Base-by-base conservation (phyloP, 2,888 invertebrate genomes). In the Lepidochrysops patricia region DNA sequence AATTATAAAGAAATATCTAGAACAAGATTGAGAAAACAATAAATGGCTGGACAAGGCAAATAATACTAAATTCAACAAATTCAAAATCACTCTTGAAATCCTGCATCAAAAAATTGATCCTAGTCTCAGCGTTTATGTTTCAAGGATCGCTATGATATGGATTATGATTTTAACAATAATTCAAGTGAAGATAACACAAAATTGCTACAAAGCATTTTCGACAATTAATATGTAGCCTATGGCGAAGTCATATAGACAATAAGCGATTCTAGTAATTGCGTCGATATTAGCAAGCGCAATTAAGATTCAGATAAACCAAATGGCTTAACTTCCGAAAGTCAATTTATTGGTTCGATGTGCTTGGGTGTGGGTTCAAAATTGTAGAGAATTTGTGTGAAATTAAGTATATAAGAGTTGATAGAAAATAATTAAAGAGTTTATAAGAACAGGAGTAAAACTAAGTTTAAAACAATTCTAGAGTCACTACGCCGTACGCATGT, bases 231-330 rank as follows among this genome's bases (percentile, higher is more conserved):
- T 71, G 65, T 77, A 68, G 84, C 87, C 82, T 69, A 65, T 65
- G 80, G 85, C 83, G 69, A 72, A 73, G 69, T 70, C 70, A 72
- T 72, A 72, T 67, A 71, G 72, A 67, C 76, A 76, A 80, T 75
- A 72, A 78, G 76, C 73, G 77, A 72, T 64, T 66, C 67, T 68
- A 75, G 75, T 86, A 86, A 87, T 87, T 82, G 80, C 77, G 72
- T 76, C 76, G 79, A 80, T 79, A 76, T 74, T 73, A 70, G 73
- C 67, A 72, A 69, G 76, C 76, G 70, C 81, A 75, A 79, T 88
- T 86, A 73, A 88, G 87, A 88, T 86, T 62, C 57, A 80, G 84
- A 85, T 86, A 83, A 71, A 70, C 65, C 79, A 76, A 72, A 79
- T 76, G 73, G 73, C 67, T 68, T 70, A 72, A 75, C 67, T 77